phyloP scores from a whole-genome alignment of 1,140 invertebrate genomes.

The Leptinotarsa undecemlineata region DNA sequence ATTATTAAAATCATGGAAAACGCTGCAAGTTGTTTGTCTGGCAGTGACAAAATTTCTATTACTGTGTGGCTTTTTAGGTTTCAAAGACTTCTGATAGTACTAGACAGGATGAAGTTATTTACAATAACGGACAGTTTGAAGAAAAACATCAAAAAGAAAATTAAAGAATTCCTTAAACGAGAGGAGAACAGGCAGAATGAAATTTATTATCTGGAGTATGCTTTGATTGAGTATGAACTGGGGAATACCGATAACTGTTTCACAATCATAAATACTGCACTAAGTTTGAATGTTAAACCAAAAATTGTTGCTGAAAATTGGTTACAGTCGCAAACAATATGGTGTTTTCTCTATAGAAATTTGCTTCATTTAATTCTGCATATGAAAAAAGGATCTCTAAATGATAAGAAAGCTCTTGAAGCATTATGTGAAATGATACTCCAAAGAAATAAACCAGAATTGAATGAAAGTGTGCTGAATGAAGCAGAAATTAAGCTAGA shows the following conservation, averaged over 20 bases:
- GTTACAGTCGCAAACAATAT: constrained; percentile 32
- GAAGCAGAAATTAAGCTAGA: constrained; percentile 47
- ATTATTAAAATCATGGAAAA: constrained; percentile 54
- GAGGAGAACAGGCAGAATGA: constrained; percentile 61
- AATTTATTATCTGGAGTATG: constrained; percentile 65
- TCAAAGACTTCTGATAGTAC: constrained; percentile 59
- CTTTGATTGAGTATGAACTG: constrained; percentile 64
- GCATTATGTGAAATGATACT: constrained; percentile 44
- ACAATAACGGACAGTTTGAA: constrained; percentile 53
- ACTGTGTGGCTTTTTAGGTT: constrained; percentile 66
- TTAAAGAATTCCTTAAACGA: constrained; percentile 63
- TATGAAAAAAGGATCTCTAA: constrained; percentile 2
- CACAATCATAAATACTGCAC: constrained; percentile 58
- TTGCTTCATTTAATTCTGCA: constrained; percentile 32
- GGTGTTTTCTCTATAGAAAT: constrained; percentile 40
- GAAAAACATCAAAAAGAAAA: constrained; percentile 58
- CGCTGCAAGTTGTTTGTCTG: constrained; percentile 52
- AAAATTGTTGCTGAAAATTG: constrained; percentile 27
- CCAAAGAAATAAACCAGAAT: constrained; percentile 30
- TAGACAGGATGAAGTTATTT: constrained; percentile 56
- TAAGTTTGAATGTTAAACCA: constrained; percentile 47
- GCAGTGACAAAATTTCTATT: constrained; percentile 56
- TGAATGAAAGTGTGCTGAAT: constrained; percentile 40
- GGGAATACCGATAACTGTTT: constrained; percentile 55
- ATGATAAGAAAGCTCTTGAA: constrained; percentile 38